Evolutionary conservation across 2,888 invertebrate species (phyloP).

Genomic region (Parochlus steinenii): DNA sequence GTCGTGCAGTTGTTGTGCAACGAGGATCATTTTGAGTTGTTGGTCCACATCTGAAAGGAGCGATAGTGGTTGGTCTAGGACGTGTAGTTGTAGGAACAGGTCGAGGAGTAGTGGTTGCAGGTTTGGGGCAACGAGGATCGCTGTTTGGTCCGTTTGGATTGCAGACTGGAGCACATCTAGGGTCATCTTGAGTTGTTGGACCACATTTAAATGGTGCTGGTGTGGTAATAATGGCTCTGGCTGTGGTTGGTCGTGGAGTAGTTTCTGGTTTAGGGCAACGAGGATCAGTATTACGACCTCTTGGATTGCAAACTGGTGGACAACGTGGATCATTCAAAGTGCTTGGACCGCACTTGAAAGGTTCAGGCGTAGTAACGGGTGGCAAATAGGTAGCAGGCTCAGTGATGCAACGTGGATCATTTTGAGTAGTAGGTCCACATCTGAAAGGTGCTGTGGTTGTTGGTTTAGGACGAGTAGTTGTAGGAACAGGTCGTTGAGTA

Average conservation of each 20-base stretch:
- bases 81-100: slow-evolving; percentile 4
- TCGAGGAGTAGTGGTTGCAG: slow-evolving; percentile 13
- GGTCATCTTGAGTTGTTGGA: slow-evolving; percentile 2
- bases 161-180: slow-evolving; percentile 17
- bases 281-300: slow-evolving; percentile 25
- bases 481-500: too few relatives aligned
- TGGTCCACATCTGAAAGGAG: background rate
- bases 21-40: slow-evolving; percentile 6
- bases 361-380: slow-evolving; percentile 15
- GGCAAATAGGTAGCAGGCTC: slow-evolving; percentile 14
- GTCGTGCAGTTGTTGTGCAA: background rate
- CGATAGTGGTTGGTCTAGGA: slow-evolving; percentile 3
- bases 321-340: slow-evolving; percentile 23
- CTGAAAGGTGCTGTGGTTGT: slow-evolving; percentile 19
- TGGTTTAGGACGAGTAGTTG: too few relatives aligned
- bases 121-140: slow-evolving; percentile 21
- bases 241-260: slow-evolving; percentile 13
- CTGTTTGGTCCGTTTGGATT: slow-evolving; percentile 22
- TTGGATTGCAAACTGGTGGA: slow-evolving; percentile 24
- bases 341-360: slow-evolving; percentile 20
- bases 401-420: slow-evolving; percentile 20
- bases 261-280: slow-evolving; percentile 19
- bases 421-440: slow-evolving; percentile 17
- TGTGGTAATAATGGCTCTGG: background rate
- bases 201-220: background rate